Base-by-base conservation (phyloP, 2,888 invertebrate genomes). In the Trissolcus japonicus region DNA sequence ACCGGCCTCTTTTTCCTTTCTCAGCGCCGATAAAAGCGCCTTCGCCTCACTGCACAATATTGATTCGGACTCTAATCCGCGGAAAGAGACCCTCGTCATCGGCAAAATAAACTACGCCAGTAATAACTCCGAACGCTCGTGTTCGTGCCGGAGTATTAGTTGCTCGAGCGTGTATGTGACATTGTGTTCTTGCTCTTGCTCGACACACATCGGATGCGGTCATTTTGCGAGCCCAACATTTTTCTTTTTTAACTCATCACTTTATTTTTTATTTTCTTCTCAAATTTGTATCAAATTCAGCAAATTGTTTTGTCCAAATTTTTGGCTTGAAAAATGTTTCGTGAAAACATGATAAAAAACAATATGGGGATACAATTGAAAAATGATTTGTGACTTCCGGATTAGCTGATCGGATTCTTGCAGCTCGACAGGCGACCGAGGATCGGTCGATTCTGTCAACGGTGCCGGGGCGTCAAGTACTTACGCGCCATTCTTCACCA, bases 11-110 rank as follows among this genome's bases (percentile, higher is more conserved):
- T 35, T 35, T 35, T 35, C 86, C 86, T 75, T 86, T 87, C 35
- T 35, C 86, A 83, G 80, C 82, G 80, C 82, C 85, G 87, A 88
- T 87, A 87, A 87, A 88, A 88, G 86, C 85, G 78, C 81, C 77
- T 82, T 83, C 84, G 86, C 85, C 81, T 84, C 86, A 82, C 84
- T 86, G 86, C 86, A 86, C 88, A 88, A 89, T 88, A 89, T 89
- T 88, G 88, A 89, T 89, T 89, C 86, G 85, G 82, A 83, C 85
- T 87, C 86, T 88, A 88, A 89, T 89, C 88, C 86, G 85, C 82
- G 83, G 85, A 85, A 79, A 79, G 83, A 84, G 85, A 83, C 83
- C 82, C 82, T 82, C 83, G 84, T 83, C 84, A 82, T 84, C 84
- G 84, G 82, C 84, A 86, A 86, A 87, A 87, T 87, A 86, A 86